Conservation (phyloP, 1,140 invertebrate species). For the Lysiphlebus fabarum region DNA sequence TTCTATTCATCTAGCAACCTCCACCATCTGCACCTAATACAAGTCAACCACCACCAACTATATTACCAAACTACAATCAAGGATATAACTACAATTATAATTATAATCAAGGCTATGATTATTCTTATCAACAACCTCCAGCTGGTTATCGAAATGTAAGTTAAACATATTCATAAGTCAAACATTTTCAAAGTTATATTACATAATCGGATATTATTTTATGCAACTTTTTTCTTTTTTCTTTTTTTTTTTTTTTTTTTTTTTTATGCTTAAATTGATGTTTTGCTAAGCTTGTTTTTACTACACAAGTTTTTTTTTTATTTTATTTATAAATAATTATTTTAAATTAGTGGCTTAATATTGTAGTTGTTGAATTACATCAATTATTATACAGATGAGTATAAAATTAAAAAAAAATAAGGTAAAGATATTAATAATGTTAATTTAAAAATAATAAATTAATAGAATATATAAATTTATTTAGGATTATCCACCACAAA, state of each 20-base stretch:
- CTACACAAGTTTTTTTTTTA: too few relatives aligned
- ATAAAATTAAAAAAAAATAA: neutral
- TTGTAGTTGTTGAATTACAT: too few relatives aligned
- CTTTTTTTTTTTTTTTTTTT: too few relatives aligned
- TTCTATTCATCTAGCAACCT: constrained; percentile 26
- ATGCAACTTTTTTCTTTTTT: too few relatives aligned
- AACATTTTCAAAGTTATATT: too few relatives aligned
- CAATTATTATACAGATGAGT: too few relatives aligned
- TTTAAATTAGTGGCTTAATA: too few relatives aligned
- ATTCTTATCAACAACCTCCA: constrained; percentile 41
- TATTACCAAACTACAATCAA: constrained; percentile 41
- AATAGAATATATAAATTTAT: constrained; percentile 25
- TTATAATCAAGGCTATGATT: constrained; percentile 46
- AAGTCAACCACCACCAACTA: constrained; percentile 48
- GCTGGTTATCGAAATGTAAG: constrained; percentile 51
- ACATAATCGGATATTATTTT: too few relatives aligned
- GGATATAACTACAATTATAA: constrained; percentile 48
- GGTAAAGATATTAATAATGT: constrained; percentile 13
- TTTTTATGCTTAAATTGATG: too few relatives aligned
- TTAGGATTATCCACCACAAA: constrained; percentile 50
- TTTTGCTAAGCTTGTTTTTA: too few relatives aligned
- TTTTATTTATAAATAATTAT: too few relatives aligned
- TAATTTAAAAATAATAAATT: constrained; percentile 24
- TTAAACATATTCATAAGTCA: constrained; percentile 17
- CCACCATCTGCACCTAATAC: constrained; percentile 44